Base-by-base conservation (phyloP, 2,888 invertebrate species). In the Chaitophorus viminalis region DNA sequence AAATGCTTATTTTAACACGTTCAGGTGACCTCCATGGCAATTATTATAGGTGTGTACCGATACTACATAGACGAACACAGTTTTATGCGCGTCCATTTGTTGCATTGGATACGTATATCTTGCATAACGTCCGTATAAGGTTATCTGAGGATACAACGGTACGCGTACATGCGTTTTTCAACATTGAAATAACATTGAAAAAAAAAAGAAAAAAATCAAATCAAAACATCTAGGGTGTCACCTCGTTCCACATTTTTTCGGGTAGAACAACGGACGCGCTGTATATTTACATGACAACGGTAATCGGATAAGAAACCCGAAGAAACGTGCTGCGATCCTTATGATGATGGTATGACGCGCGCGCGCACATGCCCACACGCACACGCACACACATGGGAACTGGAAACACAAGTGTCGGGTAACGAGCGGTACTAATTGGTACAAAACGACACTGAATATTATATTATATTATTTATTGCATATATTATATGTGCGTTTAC, bases 391-490 rank as follows among this genome's bases (percentile, higher is more conserved):
- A 36, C 36, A 36, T 36, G 46, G n/a, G 39, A 77, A 33, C 36
- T 74, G 46, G 74, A 65, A 87, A 87, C 81, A 81, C 81, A 81
- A 87, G 81, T 87, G 81, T 75, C 87, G 81, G 74, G 65, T 87
- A 87, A 87, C 87, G 87, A 87, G 81, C 81, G 81, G 39, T 87
- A 81, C 81, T 87, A 87, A 87, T 87, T 87, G 87, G n/a, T 81
- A 79, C 86, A 39, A 72, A 81, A 81, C 81, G 39, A 81, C 46
- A 17, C 36, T 74, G 2, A 25, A 29, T 65, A 65, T 65, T 75
- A 83, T 65, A 75, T 75, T 5, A 39, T 11, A 8, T 39, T 39
- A 39, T 52, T 65, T n/a, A n/a, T n/a, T n/a, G n/a, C n/a, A 74
- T 65, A 8, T n/a, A 29, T n/a, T 9, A 9, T n/a, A 29, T n/a